Evolutionary conservation across 1,140 invertebrate genomes (phyloP).

Genomic region (Trypoxylus dichotomus): DNA sequence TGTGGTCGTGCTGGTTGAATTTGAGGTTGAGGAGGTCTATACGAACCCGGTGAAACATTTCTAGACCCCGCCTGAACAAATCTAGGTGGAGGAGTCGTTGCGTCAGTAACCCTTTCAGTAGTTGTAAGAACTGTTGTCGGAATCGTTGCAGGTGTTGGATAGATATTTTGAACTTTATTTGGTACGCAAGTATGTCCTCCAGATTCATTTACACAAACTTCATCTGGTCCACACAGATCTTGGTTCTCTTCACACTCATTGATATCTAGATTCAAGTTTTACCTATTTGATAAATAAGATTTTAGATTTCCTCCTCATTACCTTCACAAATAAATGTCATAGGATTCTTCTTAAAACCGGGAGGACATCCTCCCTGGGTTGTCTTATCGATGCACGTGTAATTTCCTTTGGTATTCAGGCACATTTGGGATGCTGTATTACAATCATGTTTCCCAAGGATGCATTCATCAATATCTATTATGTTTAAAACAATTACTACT

Average conservation of each 20-base stretch:
- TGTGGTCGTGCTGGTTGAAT: background rate
- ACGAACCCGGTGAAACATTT: background rate
- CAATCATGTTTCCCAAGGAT: constrained; percentile 62
- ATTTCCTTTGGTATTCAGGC: constrained; percentile 69
- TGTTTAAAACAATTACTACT: background rate
- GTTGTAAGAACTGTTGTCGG: constrained; percentile 47
- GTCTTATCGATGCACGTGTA: constrained; percentile 66
- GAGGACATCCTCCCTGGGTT: constrained; percentile 63
- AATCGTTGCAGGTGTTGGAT: constrained; percentile 57
- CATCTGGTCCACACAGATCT: constrained; percentile 64
- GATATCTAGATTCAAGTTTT: constrained; percentile 60
- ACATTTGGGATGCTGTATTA: constrained; percentile 63
- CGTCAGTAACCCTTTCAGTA: background rate
- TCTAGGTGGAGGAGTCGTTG: constrained; percentile 28
- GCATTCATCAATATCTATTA: constrained; percentile 80
- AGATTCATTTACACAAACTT: constrained; percentile 70
- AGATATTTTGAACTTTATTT: constrained; percentile 51
- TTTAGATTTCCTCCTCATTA: constrained; percentile 46
- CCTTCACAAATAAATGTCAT: constrained; percentile 55
- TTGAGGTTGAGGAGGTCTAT: background rate
- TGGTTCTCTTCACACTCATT: constrained; percentile 71
- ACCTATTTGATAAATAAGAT: constrained; percentile 42
- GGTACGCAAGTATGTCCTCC: constrained; percentile 71
- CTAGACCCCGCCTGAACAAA: background rate
- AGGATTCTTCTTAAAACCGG: constrained; percentile 67